Evolutionary conservation across 64 coral and sea anemone species (phyloP), one percentile per base, ranked within the genome.

Genomic region (Stichodactyla helianthus): DNA sequence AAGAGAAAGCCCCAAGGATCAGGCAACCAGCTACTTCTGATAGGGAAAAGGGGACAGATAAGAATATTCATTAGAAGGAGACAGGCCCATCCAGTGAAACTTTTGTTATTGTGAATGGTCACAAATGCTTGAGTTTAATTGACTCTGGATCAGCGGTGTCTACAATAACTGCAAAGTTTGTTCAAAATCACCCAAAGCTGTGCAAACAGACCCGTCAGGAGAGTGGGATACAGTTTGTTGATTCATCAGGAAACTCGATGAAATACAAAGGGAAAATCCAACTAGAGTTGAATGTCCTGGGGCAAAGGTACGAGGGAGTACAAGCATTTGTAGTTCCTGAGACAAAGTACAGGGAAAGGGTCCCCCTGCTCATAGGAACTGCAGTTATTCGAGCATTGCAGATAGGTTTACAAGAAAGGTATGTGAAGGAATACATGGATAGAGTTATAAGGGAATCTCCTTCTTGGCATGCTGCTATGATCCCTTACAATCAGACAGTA

Each of bases 281-380:
- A 53, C 77, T 79, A 51, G 35, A 79, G 0, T 51, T 51, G 31
- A 26, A 79, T 25, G 23, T 79, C 0, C 31, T 79, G 16, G 77
- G 77, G 13, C 10, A 51, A 51, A 51, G 10, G 0, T 79, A 79
- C 15, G 18, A 52, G 23, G 77, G 77, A 19, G 77, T 79, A 5
- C 77, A 79, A 79, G 77, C 77, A 79, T 79, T 79, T 79, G 77
- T 79, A 51, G 77, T 79, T 1, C 77, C 77, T 12, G 51, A 50
- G 16, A 79, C 31, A 6, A 13, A 79, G 77, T 79, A 79, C 18
- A 50, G 77, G 31, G 16, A 79, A 53, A 50, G 23, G 13, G 77
- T 79, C 5, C 77, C 77, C 4, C 5, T 79, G 23, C 19, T 79
- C 1, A 50, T 79, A 51, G 50, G 77, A 79, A 79, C 77, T 17